Base-by-base conservation (phyloP, 2,888 invertebrate species). In the Carpatolechia fugitivella region DNA sequence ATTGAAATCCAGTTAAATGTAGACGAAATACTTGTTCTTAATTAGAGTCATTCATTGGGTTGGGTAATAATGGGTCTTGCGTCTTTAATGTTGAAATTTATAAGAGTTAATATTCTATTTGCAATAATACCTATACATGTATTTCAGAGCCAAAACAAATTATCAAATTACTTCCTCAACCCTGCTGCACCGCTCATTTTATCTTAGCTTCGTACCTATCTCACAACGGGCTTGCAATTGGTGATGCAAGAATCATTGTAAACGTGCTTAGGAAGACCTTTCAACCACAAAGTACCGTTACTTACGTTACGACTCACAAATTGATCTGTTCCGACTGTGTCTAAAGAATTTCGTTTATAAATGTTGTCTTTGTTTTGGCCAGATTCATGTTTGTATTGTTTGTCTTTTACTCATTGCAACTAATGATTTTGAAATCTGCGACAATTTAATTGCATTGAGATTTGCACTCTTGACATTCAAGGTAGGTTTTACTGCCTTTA, bases 401-500 rank as follows among this genome's bases (percentile, higher is more conserved):
- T 24, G 24, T 24, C 6, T 24, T 24, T 24, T 6, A 24, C 24
- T 24, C 24, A 4, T 6, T 24, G 24, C 24, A 35, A 35, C 35
- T 35, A 11, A 18, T 11, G 16, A 18, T n/a, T 5, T 11, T 44
- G 6, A 0, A 11, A 20, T 44, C 24, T n/a, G 18, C 3, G 1
- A 29, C 24, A 24, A 44, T 4, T 7, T 3, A 13, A 29, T 7
- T 20, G 20, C 20, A 44, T 20, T 29, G 44, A 44, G 13, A 29
- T n/a, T 29, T 31, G 14, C 10, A 47, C 47, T 31, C 47, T 47
- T 48, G 40, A 40, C 48, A 40, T 48, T 48, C 40, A 38, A 14
- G 14, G 14, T 3, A 11, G 61, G 52, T 54, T 65, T 64, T 69
- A 64, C 62, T 62, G 63, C 60, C 60, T 29, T 59, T 57, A 57